Base-by-base conservation (phyloP, 2,797 vertebrate genomes). In the Phoxinus dragarum region DNA sequence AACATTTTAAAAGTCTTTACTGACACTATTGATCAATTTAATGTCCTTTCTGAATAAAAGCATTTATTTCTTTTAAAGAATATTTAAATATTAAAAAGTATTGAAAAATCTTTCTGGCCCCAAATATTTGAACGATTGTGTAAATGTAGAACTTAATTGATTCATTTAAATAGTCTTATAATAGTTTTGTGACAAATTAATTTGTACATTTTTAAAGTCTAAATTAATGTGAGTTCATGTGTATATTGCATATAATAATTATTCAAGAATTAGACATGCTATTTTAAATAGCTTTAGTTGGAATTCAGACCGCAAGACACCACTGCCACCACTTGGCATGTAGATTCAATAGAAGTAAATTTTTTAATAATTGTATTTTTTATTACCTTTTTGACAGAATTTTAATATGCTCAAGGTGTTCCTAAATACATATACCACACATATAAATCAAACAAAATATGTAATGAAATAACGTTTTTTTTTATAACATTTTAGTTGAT, bases 391-490 rank as follows among this genome's bases (percentile, higher is more conserved):
- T 67, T 68, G 34, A 21, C 34, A 19, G 16, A 38, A 5, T 69
- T 61, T 27, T 10, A 61, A 61, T 11, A 68, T 68, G 36, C 19
- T 21, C 40, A 44, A 27, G 5, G 23, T 72, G 23, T 72, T 72
- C 23, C 23, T 72, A 71, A 71, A 71, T n/a, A 71, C 10, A 6
- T 6, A 14, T 42, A 71, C 1, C 23, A 44, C 21, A 42, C n/a
- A 44, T 72, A 44, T 47, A 49, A 73, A 19, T 73, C 16, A 73
- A 47, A 49, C 42, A 73, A 73, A 49, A 47, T 17, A 73, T 73
- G 12, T 31, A 64, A 31, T 10, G 0, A 49, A 34, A 8, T 1
- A 27, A 44, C 3, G 12, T 27, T 72, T 44, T 44, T 27, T 71
- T 42, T 42, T 4, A 0, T 31, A 74, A 21, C n/a, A n/a, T n/a